Percentiles rank a stretch among this genome's conserved stretches.
Conservation (phyloP, 1,140 invertebrate genomes). For the Leptinotarsa texana region DNA sequence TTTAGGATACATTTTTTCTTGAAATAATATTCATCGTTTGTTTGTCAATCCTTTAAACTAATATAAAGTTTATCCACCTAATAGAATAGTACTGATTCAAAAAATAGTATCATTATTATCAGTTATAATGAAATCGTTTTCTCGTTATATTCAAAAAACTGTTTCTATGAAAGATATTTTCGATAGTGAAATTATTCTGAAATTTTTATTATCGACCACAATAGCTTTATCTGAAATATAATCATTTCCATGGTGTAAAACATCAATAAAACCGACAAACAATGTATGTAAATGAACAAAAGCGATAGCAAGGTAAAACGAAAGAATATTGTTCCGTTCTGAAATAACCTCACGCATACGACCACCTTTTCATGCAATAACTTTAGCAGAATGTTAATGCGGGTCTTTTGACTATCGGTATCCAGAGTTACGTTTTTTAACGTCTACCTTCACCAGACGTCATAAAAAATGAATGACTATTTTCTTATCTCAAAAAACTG, state of each 20-base stretch:
- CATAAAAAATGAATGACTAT: not conserved
- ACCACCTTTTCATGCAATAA: not conserved
- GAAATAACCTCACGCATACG: constrained; percentile 4
- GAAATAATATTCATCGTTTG: too few relatives aligned
- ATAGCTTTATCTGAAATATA: not conserved
- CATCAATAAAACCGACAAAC: not conserved
- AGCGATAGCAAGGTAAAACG: not conserved
- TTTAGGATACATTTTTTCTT: too few relatives aligned
- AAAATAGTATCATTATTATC: too few relatives aligned
- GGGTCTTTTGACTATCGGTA: not conserved
- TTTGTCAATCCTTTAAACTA: too few relatives aligned
- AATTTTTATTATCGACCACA: not conserved
- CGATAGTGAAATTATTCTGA: not conserved
- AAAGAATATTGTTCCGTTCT: not conserved
- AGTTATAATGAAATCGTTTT: not conserved
- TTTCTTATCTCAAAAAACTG: not conserved
- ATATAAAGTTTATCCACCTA: too few relatives aligned
- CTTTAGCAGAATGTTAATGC: not conserved
- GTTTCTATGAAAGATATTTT: too few relatives aligned
- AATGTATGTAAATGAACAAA: not conserved
- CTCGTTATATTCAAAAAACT: not conserved
- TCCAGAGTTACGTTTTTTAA: not conserved
- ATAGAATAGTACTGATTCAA: too few relatives aligned
- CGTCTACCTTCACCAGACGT: not conserved
- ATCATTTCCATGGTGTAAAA: not conserved